phyloP scores from a whole-genome alignment of 2,888 invertebrate species.

The Ypsolopha scabrella region DNA sequence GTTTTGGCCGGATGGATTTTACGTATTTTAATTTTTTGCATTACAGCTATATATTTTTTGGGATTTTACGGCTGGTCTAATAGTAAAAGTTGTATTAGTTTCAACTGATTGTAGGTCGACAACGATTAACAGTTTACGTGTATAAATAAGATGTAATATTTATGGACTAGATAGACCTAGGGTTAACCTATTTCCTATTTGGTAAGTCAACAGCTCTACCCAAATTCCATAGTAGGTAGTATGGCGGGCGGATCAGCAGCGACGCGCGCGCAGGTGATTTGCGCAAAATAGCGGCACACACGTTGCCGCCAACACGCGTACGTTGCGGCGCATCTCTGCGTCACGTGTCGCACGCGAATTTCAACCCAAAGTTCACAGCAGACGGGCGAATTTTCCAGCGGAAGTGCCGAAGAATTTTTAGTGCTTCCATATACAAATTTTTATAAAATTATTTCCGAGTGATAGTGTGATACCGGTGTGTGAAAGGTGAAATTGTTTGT shows the following conservation, averaged over 20 bases:
- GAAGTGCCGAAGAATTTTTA: background rate
- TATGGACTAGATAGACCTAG: too few species aligned
- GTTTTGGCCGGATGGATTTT: too few species aligned
- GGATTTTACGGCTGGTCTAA: too few species aligned
- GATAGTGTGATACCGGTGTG: background rate
- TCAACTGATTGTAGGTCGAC: background rate
- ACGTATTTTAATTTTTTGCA: too few species aligned
- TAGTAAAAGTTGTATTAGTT: too few species aligned
- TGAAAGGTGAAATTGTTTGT: too few species aligned
- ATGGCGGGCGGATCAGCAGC: slow-evolving; percentile 16
- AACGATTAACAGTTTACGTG: background rate
- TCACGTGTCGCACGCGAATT: slow-evolving; percentile 17
- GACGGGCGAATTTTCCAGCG: background rate
- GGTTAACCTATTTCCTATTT: background rate
- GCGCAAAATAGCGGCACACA: slow-evolving; percentile 51
- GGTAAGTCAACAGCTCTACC: background rate
- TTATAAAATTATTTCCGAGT: background rate
- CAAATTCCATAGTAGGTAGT: slow-evolving; percentile 34
- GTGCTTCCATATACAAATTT: background rate
- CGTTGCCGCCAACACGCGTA: slow-evolving; percentile 45
- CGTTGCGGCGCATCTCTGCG: slow-evolving; percentile 19
- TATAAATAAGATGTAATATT: too few species aligned
- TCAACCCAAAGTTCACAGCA: slow-evolving; percentile 16
- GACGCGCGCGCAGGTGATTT: slow-evolving; percentile 25
- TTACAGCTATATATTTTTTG: too few species aligned